Evolutionary conservation across 37 sponge, comb jelly and placozoan species (phyloP), one percentile per base, ranked within the genome.

Genomic region (Ianthella basta): DNA sequence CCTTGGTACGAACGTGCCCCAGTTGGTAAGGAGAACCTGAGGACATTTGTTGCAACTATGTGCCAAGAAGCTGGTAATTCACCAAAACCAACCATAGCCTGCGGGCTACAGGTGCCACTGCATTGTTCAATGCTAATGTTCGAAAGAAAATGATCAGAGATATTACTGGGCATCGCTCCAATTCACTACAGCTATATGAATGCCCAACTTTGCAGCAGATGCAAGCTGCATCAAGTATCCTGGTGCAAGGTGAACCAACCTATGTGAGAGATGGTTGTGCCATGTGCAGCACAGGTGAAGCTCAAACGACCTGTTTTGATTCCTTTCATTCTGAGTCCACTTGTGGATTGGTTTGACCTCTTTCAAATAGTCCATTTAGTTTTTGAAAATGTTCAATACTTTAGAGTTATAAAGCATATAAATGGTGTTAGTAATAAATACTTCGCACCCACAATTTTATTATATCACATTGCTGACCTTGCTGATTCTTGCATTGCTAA

Each of bases 271-370:
- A 12, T 61, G 64, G 64, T n/a, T n/a, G n/a, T n/a, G n/a, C n/a
- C n/a, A n/a, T n/a, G n/a, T n/a, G n/a, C n/a, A n/a, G n/a, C n/a
- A n/a, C 13, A 61, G 64, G 64, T n/a, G 29, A 6, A 10, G 64
- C 64, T 61, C 24, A 61, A 61, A 12, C 10, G 64, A 61, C 64
- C 64, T 61, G 64, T 61, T 61, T 61, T 61, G 64, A 61, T 61
- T 61, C 64, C 64, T 61, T 61, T 61, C 64, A 61, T 61, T 61
- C 29, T 61, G 2, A 61, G 64, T 27, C 64, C 29, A 61, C 64
- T 61, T 61, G 64, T 61, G 10, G 64, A 13, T 29, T 61, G 29
- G 64, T n/a, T 61, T 29, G 29, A 61, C 29, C 64, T 10, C 64
- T 61, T 61, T 27, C 64, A 61, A 61, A 61, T 6, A 13, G 29